Base-by-base conservation (phyloP, 2,888 invertebrate genomes). In the Blastobasis adustella region DNA sequence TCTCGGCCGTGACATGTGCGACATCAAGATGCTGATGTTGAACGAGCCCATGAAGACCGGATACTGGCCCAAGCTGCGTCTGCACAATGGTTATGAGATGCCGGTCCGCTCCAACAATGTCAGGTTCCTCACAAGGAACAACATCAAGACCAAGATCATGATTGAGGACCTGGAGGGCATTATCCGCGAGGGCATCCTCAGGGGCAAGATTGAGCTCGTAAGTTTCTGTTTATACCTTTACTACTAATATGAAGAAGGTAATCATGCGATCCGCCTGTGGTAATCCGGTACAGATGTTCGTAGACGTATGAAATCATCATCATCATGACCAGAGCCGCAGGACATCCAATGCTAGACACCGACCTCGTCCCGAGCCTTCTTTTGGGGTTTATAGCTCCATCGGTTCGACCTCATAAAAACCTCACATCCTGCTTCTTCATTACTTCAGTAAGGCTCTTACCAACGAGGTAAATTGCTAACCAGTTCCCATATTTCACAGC, bases 51-150 rank as follows among this genome's bases (percentile, higher is more conserved):
- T 89, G 54, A 76, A 76, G 61, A 69, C 71, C 23, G 91, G 91
- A 50, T 91, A 91, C 79, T 91, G 90, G 81, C 91, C 92, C 45
- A 89, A 90, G 62, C 84, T 91, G 65, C 82, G 83, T 49, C 79
- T 90, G 67, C 84, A 82, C 71, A 91, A 87, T 58, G 91, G 91
- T 43, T 79, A 89, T 10, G 89, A 90, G 58, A 89, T 90, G 81
- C 90, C 91, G 5, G 82, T 87, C 40, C 87, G 91, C 46, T 76
- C 82, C 37, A 89, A 89, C 71, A 75, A 89, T 64, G 58, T 76
- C 47, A 48, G 67, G 9, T 51, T 81, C 37, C 46, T 79, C 8
- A 79, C 66, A 9, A 66, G 79, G 8, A 54, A 75, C 39, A 86
- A 85, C 63, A 53, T 79, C 37, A 71, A 69, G 52, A 57, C 73